Evolutionary conservation across 1,140 invertebrate genomes (phyloP).

Genomic region (Pectinophora gossypiella): DNA sequence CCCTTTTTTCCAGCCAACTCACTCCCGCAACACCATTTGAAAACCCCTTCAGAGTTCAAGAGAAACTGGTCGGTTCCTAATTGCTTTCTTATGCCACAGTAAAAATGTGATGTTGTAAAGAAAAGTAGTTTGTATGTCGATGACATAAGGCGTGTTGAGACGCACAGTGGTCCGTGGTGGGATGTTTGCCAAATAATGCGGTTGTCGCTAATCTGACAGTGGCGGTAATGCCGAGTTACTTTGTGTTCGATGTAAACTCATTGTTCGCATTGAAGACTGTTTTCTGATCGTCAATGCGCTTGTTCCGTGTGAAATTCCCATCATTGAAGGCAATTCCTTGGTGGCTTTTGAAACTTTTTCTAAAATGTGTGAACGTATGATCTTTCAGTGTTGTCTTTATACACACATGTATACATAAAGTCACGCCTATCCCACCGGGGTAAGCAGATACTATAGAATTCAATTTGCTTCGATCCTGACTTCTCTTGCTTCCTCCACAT

Average conservation of each 20-base stretch:
- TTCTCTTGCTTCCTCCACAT: too few species aligned
- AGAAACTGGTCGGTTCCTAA: constrained; percentile 40
- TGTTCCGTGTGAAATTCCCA: too few species aligned
- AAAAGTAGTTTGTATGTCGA: constrained; percentile 34
- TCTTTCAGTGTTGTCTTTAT: too few species aligned
- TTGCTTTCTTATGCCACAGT: constrained; percentile 54
- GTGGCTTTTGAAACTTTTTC: too few species aligned
- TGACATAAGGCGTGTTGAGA: constrained; percentile 9
- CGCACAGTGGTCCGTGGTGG: constrained; percentile 4
- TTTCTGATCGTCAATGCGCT: too few species aligned
- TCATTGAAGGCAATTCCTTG: too few species aligned
- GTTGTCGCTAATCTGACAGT: constrained; percentile 48
- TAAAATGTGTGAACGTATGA: too few species aligned
- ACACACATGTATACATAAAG: too few species aligned
- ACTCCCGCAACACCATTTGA: background rate
- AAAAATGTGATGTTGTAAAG: constrained; percentile 32
- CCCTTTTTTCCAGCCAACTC: constrained; percentile 7
- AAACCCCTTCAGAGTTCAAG: constrained; percentile 4
- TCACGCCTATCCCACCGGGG: too few species aligned
- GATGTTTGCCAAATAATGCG: constrained; percentile 36
- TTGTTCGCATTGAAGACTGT: too few species aligned
- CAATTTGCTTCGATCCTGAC: too few species aligned
- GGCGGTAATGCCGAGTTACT: constrained; percentile 48
- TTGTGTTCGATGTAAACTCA: constrained; percentile 13
- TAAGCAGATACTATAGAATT: too few species aligned